Conservation (phyloP, 2,113 vertebrate genomes). For the Cyanocitta stelleri region DNA sequence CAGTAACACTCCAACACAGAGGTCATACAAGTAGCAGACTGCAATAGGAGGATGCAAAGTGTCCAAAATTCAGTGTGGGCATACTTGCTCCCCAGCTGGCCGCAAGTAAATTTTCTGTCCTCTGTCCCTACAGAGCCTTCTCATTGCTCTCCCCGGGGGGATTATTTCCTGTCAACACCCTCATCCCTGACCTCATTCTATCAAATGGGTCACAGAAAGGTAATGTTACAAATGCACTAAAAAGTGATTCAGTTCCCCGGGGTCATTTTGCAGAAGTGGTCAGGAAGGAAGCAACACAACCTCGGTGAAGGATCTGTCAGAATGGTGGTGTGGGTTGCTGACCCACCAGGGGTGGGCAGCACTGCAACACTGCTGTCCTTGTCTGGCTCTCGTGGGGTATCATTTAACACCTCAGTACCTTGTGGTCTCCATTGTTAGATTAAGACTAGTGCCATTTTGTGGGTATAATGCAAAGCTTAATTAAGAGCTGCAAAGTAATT, state of each 20-base stretch:
- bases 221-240: neutral
- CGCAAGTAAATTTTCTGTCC: fast-evolving
- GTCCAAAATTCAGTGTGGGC: neutral
- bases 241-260: neutral
- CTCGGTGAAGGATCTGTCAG: fast-evolving
- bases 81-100: fast-evolving
- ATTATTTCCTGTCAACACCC: neutral
- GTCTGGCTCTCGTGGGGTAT: neutral
- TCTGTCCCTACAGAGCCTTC: neutral
- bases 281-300: neutral
- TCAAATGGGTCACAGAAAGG: neutral
- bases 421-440: neutral
- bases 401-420: neutral
- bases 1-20: fast-evolving
- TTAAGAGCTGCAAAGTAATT: neutral
- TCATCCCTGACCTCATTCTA: neutral
- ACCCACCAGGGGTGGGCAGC: neutral
- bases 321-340: neutral
- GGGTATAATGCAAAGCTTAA: neutral
- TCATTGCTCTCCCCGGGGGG: fast-evolving
- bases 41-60: neutral
- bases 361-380: neutral
- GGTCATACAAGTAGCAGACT: neutral
- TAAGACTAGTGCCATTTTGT: neutral
- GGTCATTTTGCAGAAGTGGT: neutral